Base-by-base conservation (phyloP, 2,113 vertebrate genomes). In the Dicaeum eximium region DNA sequence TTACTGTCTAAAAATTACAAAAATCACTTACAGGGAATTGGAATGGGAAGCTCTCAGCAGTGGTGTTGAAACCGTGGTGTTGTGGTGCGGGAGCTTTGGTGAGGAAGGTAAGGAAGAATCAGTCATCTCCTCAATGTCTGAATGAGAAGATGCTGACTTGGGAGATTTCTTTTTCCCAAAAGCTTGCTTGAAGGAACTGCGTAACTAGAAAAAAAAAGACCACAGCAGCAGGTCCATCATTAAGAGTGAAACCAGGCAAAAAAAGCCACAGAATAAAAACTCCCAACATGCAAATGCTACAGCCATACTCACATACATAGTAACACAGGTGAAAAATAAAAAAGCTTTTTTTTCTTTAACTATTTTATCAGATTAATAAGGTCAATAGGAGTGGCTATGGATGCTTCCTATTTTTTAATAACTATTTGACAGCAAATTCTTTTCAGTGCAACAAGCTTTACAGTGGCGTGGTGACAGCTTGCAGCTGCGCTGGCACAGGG, bases 161-260 rank as follows among this genome's bases (percentile, higher is more conserved):
- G 99, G 99, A 44, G 99, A 99, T 74, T 99, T 99, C 98, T 99
- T 99, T 97, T 99, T 99, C 83, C 98, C 99, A 80, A 99, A 99
- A 14, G 99, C 99, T 98, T 99, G 99, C 96, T 99, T 99, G 98
- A 99, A 99, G 97, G 99, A 99, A 96, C 99, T 99, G 85, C 99
- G 98, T 71, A 99, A 97, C 99, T 99, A 98, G 90, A 98, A 61
- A 82, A 31, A 19, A 87, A 15, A 93, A 94, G 72, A 95, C 25
- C 24, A 45, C 87, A 88, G 95, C 72, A 64, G 71, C 9, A 56
- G 35, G 27, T 27, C 75, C 57, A 61, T 77, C 51, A 35, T 24
- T 30, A 54, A 42, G 35, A 44, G 48, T 5, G 14, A 83, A 73
- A 75, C 44, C 42, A 61, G 35, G 13, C 71, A 45, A 73, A 62